Evolutionary conservation across 2,888 invertebrate genomes (phyloP).

Genomic region (Brassicogethes aeneus): DNA sequence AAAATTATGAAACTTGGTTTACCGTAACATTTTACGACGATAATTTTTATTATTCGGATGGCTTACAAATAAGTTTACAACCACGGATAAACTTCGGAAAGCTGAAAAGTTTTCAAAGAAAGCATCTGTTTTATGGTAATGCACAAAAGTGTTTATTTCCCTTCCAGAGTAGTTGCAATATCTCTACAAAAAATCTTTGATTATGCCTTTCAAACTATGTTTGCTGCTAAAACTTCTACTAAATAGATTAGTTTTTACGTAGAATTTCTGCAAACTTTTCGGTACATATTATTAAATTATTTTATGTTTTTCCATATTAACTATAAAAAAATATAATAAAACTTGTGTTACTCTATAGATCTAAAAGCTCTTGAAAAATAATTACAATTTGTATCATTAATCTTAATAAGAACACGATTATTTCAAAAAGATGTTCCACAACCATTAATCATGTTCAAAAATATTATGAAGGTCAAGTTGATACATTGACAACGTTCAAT

Average conservation of each 20-base stretch:
- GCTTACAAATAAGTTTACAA: neutral
- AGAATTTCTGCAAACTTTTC: too few species aligned
- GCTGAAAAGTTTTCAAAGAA: neutral
- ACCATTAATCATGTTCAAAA: slow-evolving; percentile 30
- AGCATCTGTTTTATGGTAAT: neutral
- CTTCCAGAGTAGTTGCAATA: neutral
- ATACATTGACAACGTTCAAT: slow-evolving; percentile 18
- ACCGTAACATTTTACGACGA: too few species aligned
- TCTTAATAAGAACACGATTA: slow-evolving; percentile 36
- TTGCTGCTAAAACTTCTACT: neutral
- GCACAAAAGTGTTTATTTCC: neutral
- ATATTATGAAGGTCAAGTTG: slow-evolving; percentile 23
- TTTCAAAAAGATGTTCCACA: slow-evolving; percentile 31
- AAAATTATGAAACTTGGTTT: too few species aligned
- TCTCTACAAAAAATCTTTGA: neutral
- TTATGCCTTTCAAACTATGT: neutral
- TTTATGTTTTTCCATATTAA: too few species aligned
- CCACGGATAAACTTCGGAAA: neutral
- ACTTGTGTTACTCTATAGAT: too few species aligned
- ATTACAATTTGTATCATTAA: slow-evolving; percentile 33
- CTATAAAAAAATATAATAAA: too few species aligned
- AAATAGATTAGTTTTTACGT: neutral
- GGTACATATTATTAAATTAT: too few species aligned
- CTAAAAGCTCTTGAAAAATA: too few species aligned
- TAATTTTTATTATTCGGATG: neutral